Conservation (phyloP, 2,888 invertebrate species). For the Dorcus hopei region DNA sequence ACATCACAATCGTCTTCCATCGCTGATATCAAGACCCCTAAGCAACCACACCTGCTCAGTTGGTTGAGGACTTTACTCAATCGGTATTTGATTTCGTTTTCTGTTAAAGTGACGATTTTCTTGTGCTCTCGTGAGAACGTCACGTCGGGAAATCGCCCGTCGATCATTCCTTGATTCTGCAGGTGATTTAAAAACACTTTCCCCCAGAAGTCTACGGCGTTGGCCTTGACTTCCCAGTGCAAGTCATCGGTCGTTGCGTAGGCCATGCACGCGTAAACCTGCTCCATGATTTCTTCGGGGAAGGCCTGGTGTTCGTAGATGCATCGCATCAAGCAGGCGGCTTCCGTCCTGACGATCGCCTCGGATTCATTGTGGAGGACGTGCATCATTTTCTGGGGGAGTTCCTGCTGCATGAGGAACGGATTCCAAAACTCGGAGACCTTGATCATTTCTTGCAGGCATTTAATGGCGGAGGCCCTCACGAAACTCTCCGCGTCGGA, state of each 20-base stretch:
- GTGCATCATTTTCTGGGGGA: constrained; percentile 56
- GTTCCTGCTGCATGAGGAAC: constrained; percentile 55
- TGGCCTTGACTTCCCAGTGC: constrained; percentile 79
- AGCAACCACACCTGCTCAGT: constrained; percentile 65
- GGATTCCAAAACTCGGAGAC: constrained; percentile 67
- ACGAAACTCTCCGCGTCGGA: constrained; percentile 74
- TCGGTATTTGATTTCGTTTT: constrained; percentile 62
- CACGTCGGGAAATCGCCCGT: constrained; percentile 73
- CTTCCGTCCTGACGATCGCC: constrained; percentile 74
- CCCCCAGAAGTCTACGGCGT: constrained; percentile 70
- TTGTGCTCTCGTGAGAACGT: constrained; percentile 76
- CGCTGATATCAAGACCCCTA: constrained; percentile 65
- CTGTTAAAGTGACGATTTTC: constrained; percentile 73
- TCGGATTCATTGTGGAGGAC: constrained; percentile 67
- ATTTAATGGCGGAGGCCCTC: constrained; percentile 70
- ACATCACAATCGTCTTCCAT: constrained; percentile 69
- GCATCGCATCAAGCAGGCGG: constrained; percentile 62
- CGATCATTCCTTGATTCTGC: constrained; percentile 78
- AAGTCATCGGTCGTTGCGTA: constrained; percentile 67
- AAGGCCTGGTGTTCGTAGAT: constrained; percentile 66
- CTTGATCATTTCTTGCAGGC: constrained; percentile 65
- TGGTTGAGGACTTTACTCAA: constrained; percentile 65
- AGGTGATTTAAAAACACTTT: constrained; percentile 63
- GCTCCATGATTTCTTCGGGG: constrained; percentile 52
- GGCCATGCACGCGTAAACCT: constrained; percentile 63